Conservation (phyloP, 2,888 invertebrate species). For the Entomobrya multifasciata region DNA sequence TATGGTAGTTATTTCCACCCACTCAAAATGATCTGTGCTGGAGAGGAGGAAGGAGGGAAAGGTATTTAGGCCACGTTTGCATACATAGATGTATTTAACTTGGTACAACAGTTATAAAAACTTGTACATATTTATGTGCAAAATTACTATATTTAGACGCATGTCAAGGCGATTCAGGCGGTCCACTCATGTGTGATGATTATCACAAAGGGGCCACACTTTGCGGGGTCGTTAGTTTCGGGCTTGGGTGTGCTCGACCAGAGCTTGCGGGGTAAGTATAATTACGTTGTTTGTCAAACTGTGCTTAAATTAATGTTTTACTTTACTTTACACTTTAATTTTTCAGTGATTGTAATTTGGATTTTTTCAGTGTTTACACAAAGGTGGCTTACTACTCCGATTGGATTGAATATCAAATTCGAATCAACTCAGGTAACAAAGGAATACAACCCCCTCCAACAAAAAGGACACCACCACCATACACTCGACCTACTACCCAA, state of each 20-base stretch:
- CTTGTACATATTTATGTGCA: background rate
- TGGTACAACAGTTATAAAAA: no score
- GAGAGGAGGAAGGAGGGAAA: slow-evolving; percentile 57
- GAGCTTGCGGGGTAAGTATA: slow-evolving; percentile 61
- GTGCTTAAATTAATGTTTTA: no score
- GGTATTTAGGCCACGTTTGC: no score
- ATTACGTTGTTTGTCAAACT: no score
- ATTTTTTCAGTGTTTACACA: slow-evolving; percentile 54
- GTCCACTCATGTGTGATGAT: slow-evolving; percentile 63
- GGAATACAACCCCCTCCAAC: background rate
- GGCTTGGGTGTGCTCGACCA: slow-evolving; percentile 61
- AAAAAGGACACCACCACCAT: background rate
- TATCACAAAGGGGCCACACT: slow-evolving; percentile 58
- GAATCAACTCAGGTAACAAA: slow-evolving; percentile 11
- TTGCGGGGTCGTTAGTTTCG: slow-evolving; percentile 64
- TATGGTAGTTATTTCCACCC: slow-evolving; percentile 58
- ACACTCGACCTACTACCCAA: background rate
- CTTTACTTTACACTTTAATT: background rate
- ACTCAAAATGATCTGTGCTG: slow-evolving; percentile 66
- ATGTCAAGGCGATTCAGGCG: slow-evolving; percentile 49
- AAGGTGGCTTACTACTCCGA: slow-evolving; percentile 63
- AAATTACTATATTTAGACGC: slow-evolving; percentile 40
- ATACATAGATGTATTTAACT: no score
- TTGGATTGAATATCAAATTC: slow-evolving; percentile 54
- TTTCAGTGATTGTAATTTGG: background rate